These are phyloP conservation scores for Oxyruncus cristatus DNA, from an alignment of 2,113 vertebrate species.

Conservation along the genomic window DNA sequence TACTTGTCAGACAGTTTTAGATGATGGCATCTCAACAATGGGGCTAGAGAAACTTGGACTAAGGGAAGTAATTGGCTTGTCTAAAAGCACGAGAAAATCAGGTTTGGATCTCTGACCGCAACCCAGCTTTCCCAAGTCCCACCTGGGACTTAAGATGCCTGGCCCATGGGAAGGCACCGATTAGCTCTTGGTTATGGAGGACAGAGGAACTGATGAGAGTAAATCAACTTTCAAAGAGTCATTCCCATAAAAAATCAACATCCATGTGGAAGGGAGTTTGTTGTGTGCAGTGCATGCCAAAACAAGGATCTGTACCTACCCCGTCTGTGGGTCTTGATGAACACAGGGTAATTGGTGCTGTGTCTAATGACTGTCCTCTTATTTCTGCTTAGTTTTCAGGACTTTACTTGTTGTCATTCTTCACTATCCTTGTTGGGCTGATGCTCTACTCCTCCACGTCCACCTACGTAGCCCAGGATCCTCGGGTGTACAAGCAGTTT, in stretches of 20 bases:
- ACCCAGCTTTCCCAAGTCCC: background rate
- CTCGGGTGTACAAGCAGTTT: slow-evolving; percentile 95
- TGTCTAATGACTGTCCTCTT: background rate
- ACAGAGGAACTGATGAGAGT: background rate
- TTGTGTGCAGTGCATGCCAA: background rate
- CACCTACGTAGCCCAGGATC: slow-evolving; percentile 92
- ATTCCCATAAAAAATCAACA: background rate
- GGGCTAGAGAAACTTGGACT: background rate
- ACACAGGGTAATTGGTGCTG: background rate
- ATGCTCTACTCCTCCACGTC: slow-evolving; percentile 89
- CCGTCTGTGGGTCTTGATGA: background rate
- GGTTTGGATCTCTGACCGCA: background rate
- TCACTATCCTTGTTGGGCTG: slow-evolving; percentile 90
- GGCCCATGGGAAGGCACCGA: background rate
- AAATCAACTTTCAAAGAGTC: background rate
- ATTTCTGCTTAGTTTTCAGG: slow-evolving; percentile 88
- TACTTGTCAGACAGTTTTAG: background rate
- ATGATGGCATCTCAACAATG: background rate
- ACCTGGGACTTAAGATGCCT: background rate
- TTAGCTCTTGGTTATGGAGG: background rate
- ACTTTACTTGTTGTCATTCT: slow-evolving; percentile 91
- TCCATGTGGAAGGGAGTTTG: background rate
- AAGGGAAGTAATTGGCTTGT: background rate
- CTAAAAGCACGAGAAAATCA: background rate
- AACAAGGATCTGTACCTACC: background rate